Base-by-base conservation (phyloP, 2,113 vertebrate genomes). In the Pelusios castaneus region DNA sequence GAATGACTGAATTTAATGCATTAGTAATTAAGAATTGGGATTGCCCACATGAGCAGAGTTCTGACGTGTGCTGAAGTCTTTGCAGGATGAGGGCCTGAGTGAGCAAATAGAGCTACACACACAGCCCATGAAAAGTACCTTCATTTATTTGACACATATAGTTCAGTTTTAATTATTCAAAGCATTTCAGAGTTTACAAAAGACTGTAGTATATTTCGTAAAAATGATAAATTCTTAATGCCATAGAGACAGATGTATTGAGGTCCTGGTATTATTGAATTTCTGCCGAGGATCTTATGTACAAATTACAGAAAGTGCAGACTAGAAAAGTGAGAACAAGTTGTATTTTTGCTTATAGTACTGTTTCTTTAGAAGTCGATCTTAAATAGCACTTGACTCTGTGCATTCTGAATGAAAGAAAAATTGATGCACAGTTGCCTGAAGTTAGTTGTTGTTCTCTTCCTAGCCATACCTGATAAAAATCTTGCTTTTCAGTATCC, bases 181-280 rank as follows among this genome's bases (percentile, higher is more conserved):
- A 55, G 86, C 60, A 87, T 77, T 83, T 95, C 82, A 85, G 75
- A 93, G 73, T 84, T 90, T 94, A 93, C 75, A n/a, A 85, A 95
- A 41, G 75, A 58, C 94, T 88, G 81, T 91, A 88, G 89, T 78
- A 11, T 95, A 89, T 95, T 95, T 96, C 4, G 25, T 27, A 91
- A 94, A 95, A 94, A 89, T 82, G 94, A 95, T 93, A 75, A 94
- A 94, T 95, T 95, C 83, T 94, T 95, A 92, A 96, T 94, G 67
- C 55, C n/a, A 55, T 27, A 52, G 51, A n/a, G n/a, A n/a, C n/a
- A n/a, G n/a, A n/a, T n/a, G n/a, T n/a, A n/a, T n/a, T n/a, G n/a
- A n/a, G n/a, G n/a, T n/a, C n/a, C 27, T 58, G 56, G 25, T 58
- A 58, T 58, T 58, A 25, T 58, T 58, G 29, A 58, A 58, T 58